Evolutionary conservation across 2,888 invertebrate genomes (phyloP).

Genomic region (Sympetrum striolatum): DNA sequence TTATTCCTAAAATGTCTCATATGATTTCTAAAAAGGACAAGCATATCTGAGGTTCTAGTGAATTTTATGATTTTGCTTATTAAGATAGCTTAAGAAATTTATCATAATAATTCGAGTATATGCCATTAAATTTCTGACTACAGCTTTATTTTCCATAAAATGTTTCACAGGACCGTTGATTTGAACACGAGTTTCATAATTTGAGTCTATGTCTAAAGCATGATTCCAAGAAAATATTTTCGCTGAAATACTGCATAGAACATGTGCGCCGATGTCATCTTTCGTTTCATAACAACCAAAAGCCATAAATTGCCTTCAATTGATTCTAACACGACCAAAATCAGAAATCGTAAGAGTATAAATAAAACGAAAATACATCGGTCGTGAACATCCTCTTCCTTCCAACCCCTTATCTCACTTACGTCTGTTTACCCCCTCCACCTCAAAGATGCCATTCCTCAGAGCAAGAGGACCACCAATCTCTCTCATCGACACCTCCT

Average conservation of each 20-base stretch:
- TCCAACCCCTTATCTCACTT: neutral
- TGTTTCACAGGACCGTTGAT: too few relatives aligned
- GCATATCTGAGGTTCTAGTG: too few relatives aligned
- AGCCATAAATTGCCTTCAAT: neutral
- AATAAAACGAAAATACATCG: neutral
- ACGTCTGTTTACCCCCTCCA: neutral
- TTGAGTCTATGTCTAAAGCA: too few relatives aligned
- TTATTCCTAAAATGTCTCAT: too few relatives aligned
- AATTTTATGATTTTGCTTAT: too few relatives aligned
- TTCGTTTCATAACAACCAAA: neutral
- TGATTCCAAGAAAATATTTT: too few relatives aligned
- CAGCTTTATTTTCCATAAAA: too few relatives aligned
- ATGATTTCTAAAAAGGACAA: too few relatives aligned
- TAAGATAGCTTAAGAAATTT: too few relatives aligned
- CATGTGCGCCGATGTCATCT: neutral
- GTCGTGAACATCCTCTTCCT: neutral
- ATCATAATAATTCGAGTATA: too few relatives aligned
- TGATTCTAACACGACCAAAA: neutral
- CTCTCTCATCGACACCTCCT: conserved; percentile 37
- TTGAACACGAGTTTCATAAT: too few relatives aligned
- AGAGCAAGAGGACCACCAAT: neutral
- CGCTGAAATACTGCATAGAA: neutral
- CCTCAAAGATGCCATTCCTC: neutral
- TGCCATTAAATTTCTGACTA: too few relatives aligned
- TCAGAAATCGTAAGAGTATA: neutral